Percentiles rank a stretch among this genome's conserved stretches.
These are phyloP conservation scores for Rhogogaster chlorosoma DNA, from an alignment of 2,888 invertebrate genomes.

Conservation along the genomic window DNA sequence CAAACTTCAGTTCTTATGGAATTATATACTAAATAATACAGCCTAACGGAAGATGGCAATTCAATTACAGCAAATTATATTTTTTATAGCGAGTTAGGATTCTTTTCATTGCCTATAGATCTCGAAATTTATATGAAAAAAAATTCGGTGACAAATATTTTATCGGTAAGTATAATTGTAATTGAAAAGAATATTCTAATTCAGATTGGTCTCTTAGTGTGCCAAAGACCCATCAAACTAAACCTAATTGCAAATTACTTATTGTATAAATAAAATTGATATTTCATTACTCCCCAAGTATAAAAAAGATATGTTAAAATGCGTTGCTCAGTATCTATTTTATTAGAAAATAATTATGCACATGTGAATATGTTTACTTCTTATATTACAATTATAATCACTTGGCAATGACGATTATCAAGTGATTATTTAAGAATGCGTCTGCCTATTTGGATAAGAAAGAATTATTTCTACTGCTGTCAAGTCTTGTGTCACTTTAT, in stretches of 20 bases:
- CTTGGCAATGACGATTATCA: not conserved
- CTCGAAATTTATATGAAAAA: not conserved
- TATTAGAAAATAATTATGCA: not conserved
- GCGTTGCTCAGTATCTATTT: not conserved
- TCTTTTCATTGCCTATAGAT: not conserved
- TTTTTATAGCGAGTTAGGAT: not conserved
- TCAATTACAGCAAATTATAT: not conserved
- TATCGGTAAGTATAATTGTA: not conserved
- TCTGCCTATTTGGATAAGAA: not conserved
- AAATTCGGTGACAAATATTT: not conserved
- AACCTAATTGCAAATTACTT: not conserved
- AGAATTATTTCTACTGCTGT: not conserved
- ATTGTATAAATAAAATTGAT: not conserved
- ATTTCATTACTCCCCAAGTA: not conserved
- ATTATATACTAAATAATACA: not conserved
- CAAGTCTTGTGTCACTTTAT: not conserved
- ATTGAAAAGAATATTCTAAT: not conserved
- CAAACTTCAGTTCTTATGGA: not conserved
- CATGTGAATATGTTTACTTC: not conserved
- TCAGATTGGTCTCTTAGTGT: not conserved
- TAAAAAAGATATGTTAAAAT: slow-evolving; percentile 34
- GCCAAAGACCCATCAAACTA: not conserved
- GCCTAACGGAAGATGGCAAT: not conserved
- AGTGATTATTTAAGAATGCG: not conserved
- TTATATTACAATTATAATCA: not conserved